Percentiles rank a stretch among this genome's conserved stretches.
These are phyloP conservation scores for Monoplex corrugatus DNA, from an alignment of 2,888 invertebrate genomes.

Conservation along the genomic window DNA sequence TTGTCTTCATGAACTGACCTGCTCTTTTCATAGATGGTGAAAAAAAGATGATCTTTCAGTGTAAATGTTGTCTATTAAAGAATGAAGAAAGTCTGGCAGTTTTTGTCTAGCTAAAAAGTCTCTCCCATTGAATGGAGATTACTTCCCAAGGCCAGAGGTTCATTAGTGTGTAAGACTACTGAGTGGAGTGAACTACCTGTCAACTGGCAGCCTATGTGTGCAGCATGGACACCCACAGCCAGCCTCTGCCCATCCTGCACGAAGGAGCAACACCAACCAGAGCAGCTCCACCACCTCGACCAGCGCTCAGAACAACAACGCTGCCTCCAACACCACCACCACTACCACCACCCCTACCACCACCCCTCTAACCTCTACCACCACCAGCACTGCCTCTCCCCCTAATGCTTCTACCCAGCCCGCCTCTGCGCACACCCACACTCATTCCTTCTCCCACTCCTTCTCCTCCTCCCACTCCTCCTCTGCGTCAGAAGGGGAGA, in stretches of 20 bases:
- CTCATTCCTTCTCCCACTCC: constrained; percentile 27
- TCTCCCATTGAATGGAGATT: too few relatives aligned
- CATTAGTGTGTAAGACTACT: too few relatives aligned
- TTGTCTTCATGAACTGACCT: too few relatives aligned
- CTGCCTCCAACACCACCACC: constrained; percentile 35
- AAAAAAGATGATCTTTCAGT: too few relatives aligned
- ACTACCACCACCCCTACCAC: not conserved
- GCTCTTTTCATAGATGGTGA: too few relatives aligned
- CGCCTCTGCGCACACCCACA: not conserved
- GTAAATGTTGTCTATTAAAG: too few relatives aligned
- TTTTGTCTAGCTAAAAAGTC: too few relatives aligned
- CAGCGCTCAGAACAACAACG: not conserved
- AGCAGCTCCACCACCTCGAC: not conserved
- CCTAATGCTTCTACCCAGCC: not conserved
- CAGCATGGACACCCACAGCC: not conserved
- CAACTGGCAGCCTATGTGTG: not conserved
- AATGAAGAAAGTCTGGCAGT: too few relatives aligned
- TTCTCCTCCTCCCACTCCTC: constrained; percentile 52
- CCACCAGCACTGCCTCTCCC: not conserved
- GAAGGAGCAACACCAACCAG: constrained; percentile 12
- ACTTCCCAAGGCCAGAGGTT: too few relatives aligned
- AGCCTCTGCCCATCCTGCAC: not conserved
- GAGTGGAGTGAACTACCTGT: too few relatives aligned
- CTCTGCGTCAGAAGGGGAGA: constrained; percentile 48
- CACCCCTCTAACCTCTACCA: constrained; percentile 3